Percentiles rank a stretch among this genome's conserved stretches.
phyloP scores from a whole-genome alignment of 23 tunicate species.

The Halocynthia roretzi region DNA sequence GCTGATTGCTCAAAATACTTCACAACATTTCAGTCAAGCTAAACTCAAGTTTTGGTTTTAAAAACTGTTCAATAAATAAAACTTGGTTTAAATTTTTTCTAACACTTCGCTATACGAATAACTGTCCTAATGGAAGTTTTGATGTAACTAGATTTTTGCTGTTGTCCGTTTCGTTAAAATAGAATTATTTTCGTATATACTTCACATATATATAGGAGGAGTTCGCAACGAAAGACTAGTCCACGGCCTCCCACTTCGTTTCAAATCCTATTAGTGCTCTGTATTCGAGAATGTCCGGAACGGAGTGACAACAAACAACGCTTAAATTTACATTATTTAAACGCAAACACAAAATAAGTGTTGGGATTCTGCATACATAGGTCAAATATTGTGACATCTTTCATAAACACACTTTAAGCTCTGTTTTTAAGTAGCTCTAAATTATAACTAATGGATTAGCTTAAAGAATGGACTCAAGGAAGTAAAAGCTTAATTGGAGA shows the following conservation, averaged over 20 bases:
- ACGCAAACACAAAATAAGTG: constrained; percentile 15
- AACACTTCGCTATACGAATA: too few relatives aligned
- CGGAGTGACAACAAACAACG: constrained; percentile 23
- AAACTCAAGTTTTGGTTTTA: too few relatives aligned
- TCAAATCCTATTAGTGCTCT: constrained; percentile 20
- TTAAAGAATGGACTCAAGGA: not conserved
- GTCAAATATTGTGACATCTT: constrained; percentile 21
- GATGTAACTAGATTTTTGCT: not conserved
- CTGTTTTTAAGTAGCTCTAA: not conserved
- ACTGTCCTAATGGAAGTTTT: too few relatives aligned
- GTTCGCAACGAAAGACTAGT: not conserved
- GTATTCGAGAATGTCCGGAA: constrained; percentile 18
- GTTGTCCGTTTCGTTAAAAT: not conserved
- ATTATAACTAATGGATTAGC: not conserved
- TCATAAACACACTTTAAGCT: constrained; percentile 10
- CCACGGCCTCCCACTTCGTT: constrained; percentile 19
- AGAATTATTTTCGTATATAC: not conserved
- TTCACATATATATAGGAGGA: not conserved
- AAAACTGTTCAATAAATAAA: too few relatives aligned
- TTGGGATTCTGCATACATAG: not conserved
- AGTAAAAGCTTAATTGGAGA: not conserved
- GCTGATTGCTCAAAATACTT: too few relatives aligned
- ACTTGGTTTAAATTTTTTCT: too few relatives aligned
- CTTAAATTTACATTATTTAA: constrained; percentile 9
- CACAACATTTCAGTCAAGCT: too few relatives aligned